Evolutionary conservation across 2,113 vertebrate genomes (phyloP), one percentile per base, ranked within the genome.

Genomic region (Mastomys natalensis): DNA sequence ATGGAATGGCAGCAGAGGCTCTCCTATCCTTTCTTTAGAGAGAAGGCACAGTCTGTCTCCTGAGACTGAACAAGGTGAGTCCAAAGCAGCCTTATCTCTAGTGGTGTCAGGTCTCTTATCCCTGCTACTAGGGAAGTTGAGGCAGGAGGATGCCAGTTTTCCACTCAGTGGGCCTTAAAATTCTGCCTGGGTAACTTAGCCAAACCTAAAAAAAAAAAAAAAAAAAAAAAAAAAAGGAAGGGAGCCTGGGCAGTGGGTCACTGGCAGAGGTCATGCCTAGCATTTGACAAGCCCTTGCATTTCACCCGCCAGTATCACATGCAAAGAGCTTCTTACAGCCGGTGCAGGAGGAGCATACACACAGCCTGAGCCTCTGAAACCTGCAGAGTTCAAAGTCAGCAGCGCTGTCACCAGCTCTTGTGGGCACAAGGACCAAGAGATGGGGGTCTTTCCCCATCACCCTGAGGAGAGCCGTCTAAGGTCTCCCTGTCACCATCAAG

Each of bases 351-450:
- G 48, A 16, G 22, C 37, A 45, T 48, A 37, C 43, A 60, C 16
- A 43, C 0, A 10, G 15, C 51, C 88, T 1, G 43, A 80, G 22
- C 31, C 92, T 95, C 64, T 43, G 62, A 82, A 73, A 26, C 53
- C 19, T 45, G 24, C 16, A 8, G 12, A 48, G 10, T 48, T 95
- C 78, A 70, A 78, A 70, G 37, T 72, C 2, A 7, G 6, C 4
- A 19, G 17, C 2, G 1, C 60, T n/a, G 43, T 13, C 0, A 3
- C 34, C 60, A 43, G 68, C 26, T 13, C 0, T 0, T 48, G 3
- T 19, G 55, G 73, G 1, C 31, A 21, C 21, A 40, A 80, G 58
- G 7, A 29, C 4, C 3, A 0, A 43, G 48, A 64, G 10, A 19
- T 17, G 43, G 60, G 24, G 43, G 12, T 29, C 17, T 74, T 74